Base-by-base conservation (phyloP, 2,888 invertebrate genomes). In the Drosophila paranaensis region DNA sequence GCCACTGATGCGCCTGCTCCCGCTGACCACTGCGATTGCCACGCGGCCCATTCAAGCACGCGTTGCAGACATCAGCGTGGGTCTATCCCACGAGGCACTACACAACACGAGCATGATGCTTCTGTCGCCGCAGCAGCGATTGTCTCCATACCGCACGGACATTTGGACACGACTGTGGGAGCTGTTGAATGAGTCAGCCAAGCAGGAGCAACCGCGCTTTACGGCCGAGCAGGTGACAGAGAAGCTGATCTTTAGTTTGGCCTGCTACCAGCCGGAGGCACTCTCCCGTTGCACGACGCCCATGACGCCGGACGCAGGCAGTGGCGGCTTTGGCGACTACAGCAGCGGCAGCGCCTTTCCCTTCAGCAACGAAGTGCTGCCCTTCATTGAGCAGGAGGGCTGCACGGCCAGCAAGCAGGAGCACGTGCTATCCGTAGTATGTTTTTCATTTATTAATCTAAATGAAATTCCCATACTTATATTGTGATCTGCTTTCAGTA, bases 371-470 rank as follows among this genome's bases (percentile, higher is more conserved):
- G 95, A 95, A 88, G 91, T 94, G 67, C 93, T 97, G 82, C 97
- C 97, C 0, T 97, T 97, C 93, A 94, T 95, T 70, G 97, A 97
- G 92, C 94, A 95, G 14, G 97, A 97, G 92, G 96, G 96, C 45
- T 97, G 97, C 91, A 97, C 97, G 4, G 97, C 97, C 14, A 97
- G 97, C 83, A 96, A 96, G 86, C 97, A 97, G 92, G 97, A 97
- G 88, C 97, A 97, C 90, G 95, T 97, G 45, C 96, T 97, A 46
- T 97, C 97, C 10, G 97, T 97, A 91, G 96, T 96, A 82, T 93
- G 94, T 66, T 5, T 2, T 27, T 6, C 0, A 2, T 2, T 0
- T 14, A 10, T 6, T 33, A 3, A 13, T 0, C 0, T 45, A 0
- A 25, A n/a, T 33, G 43, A 2, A 35, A 20, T 10, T n/a, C 2